Evolutionary conservation across 2,113 vertebrate genomes (phyloP).

Genomic region (Embiotoca jacksoni): DNA sequence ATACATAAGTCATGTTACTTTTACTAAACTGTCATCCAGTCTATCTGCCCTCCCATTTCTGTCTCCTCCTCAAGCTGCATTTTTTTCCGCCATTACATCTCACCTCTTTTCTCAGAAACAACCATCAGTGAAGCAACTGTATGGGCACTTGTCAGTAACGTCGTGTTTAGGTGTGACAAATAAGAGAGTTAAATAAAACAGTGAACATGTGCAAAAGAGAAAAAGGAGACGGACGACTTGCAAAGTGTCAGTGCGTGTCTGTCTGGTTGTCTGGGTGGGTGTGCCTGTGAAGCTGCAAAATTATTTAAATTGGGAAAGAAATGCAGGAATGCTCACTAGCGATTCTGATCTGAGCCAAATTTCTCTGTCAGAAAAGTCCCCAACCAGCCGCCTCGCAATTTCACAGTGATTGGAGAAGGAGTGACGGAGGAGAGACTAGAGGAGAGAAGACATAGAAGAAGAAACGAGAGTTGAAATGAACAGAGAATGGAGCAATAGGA

Average conservation of each 20-base stretch:
- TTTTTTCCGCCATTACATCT: conserved; percentile 12
- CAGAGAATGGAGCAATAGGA: conserved; percentile 36
- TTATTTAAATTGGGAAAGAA: conserved; percentile 74
- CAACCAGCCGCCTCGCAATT: conserved; percentile 73
- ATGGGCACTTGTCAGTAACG: neutral
- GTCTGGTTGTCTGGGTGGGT: conserved; percentile 58
- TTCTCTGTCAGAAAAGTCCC: conserved; percentile 73
- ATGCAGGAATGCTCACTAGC: conserved; percentile 66
- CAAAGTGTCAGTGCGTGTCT: conserved; percentile 40
- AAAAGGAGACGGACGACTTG: conserved; percentile 31
- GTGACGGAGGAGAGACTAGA: conserved; percentile 41
- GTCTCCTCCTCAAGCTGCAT: conserved; percentile 23
- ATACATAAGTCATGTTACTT: conserved; percentile 25
- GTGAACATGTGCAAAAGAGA: conserved; percentile 19
- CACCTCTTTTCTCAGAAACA: conserved; percentile 35
- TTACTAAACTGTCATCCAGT: conserved; percentile 28
- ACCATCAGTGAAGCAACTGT: conserved; percentile 33
- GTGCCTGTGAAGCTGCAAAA: conserved; percentile 70
- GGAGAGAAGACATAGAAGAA: conserved; percentile 37
- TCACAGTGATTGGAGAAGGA: conserved; percentile 79
- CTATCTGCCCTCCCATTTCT: conserved; percentile 24
- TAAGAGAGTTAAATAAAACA: conserved; percentile 27
- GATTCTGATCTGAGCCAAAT: conserved; percentile 75
- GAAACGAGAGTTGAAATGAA: conserved; percentile 34
- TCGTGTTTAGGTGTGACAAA: conserved; percentile 23